Evolutionary conservation across 2,888 invertebrate genomes (phyloP).

Genomic region (Ochropleura leucogaster): DNA sequence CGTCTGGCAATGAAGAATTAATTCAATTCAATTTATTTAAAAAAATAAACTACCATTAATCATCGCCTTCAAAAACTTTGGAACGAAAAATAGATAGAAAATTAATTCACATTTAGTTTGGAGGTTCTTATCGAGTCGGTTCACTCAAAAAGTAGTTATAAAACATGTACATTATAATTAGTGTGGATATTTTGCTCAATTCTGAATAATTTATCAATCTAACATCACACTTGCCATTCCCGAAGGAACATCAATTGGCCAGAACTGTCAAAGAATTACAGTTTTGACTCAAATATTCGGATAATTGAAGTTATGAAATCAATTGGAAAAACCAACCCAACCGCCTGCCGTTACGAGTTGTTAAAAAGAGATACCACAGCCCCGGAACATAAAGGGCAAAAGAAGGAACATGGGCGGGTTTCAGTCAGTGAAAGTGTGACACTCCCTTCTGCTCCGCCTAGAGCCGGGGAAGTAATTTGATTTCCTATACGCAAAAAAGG

Average conservation of each 20-base stretch:
- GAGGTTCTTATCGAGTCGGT: slow-evolving; percentile 7
- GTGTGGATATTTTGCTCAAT: not conserved
- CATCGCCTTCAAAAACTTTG: slow-evolving; percentile 41
- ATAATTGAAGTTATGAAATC: not conserved
- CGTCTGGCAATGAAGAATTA: slow-evolving; percentile 21
- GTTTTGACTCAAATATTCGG: not conserved
- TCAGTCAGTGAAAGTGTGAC: too few relatives aligned
- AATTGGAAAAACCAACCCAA: not conserved
- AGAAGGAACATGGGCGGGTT: too few relatives aligned
- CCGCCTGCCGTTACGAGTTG: too few relatives aligned
- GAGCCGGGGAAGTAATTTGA: not conserved
- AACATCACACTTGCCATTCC: too few relatives aligned
- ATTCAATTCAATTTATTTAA: slow-evolving; percentile 31
- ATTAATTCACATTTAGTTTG: slow-evolving; percentile 38
- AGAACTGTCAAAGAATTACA: not conserved
- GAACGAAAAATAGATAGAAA: slow-evolving; percentile 7
- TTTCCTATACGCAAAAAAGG: not conserved
- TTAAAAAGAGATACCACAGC: too few relatives aligned
- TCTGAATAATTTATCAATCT: not conserved
- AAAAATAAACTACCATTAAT: slow-evolving; percentile 45
- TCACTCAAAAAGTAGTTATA: not conserved
- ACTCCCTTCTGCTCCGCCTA: too few relatives aligned
- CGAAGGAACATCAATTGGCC: not conserved
- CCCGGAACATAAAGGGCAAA: too few relatives aligned
- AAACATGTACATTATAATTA: not conserved